Percentiles rank a stretch among this genome's conserved stretches.
phyloP scores from a whole-genome alignment of 2,113 vertebrate genomes.

The Macquaria ambigua region DNA sequence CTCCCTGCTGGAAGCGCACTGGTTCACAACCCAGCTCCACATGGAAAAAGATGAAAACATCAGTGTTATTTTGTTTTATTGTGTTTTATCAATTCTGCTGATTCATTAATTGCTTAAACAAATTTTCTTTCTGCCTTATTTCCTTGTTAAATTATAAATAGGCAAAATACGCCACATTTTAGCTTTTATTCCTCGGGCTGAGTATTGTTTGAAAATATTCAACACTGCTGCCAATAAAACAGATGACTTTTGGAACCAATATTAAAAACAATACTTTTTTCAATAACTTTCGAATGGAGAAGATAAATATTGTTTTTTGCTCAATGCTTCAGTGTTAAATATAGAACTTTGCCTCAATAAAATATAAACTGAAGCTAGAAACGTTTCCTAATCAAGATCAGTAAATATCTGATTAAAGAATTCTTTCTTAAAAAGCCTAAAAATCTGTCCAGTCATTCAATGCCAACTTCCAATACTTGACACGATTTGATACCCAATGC shows the following conservation, averaged over 20 bases:
- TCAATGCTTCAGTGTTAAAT: background rate
- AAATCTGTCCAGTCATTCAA: background rate
- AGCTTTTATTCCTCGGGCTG: background rate
- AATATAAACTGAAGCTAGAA: background rate
- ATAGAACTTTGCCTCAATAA: background rate
- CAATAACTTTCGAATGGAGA: background rate
- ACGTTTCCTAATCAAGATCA: background rate
- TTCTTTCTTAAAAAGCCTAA: too few relatives aligned
- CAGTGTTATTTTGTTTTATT: background rate
- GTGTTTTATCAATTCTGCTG: constrained; percentile 14
- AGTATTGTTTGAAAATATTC: background rate
- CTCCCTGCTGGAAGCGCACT: constrained; percentile 49
- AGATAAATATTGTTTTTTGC: background rate
- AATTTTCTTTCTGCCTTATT: background rate
- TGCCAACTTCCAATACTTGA: background rate
- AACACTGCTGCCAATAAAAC: constrained; percentile 5
- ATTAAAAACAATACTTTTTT: background rate
- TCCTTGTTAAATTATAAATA: background rate
- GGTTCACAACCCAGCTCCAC: constrained; percentile 38
- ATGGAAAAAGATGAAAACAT: constrained; percentile 29
- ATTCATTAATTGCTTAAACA: background rate
- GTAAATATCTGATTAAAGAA: background rate
- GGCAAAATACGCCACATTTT: background rate
- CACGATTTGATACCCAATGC: background rate
- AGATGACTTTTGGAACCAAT: background rate